Conservation (phyloP, 1,140 invertebrate species). For the Pomacea maculata region DNA sequence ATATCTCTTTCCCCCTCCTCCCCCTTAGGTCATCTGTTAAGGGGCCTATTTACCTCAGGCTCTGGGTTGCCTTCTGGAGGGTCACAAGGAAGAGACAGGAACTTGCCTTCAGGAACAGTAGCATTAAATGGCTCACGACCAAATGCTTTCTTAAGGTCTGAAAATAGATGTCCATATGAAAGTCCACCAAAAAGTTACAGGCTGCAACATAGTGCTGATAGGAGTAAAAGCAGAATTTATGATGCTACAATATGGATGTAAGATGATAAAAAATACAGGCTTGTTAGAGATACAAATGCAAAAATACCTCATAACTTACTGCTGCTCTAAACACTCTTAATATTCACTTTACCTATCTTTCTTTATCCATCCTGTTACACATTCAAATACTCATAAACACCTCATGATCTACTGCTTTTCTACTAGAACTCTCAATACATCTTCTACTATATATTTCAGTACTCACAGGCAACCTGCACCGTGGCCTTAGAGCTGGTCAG, state of each 20-base stretch:
- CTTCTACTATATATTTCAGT: neutral
- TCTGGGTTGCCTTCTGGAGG: conserved; percentile 13
- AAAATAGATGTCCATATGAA: neutral
- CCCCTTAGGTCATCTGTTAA: neutral
- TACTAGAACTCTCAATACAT: no score
- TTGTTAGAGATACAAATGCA: neutral
- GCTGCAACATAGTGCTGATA: no score
- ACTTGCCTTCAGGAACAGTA: neutral
- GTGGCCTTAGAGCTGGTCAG: conserved; percentile 10
- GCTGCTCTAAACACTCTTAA: neutral
- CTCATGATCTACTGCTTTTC: no score
- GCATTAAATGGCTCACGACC: conserved; percentile 4
- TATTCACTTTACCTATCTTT: neutral
- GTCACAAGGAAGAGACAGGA: conserved; percentile 1
- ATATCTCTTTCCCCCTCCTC: no score
- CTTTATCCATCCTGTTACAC: no score
- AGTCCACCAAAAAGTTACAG: no score
- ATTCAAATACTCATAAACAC: no score
- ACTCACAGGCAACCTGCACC: conserved; percentile 20
- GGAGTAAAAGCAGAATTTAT: no score
- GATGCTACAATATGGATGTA: no score
- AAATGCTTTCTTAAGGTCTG: conserved; percentile 23
- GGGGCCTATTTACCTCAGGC: neutral
- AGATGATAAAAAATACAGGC: no score
- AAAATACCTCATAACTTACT: neutral